Percentiles rank a stretch among this genome's conserved stretches.
These are phyloP conservation scores for Rhadina sibilatrix DNA, from an alignment of 2,113 vertebrate genomes.

Conservation along the genomic window DNA sequence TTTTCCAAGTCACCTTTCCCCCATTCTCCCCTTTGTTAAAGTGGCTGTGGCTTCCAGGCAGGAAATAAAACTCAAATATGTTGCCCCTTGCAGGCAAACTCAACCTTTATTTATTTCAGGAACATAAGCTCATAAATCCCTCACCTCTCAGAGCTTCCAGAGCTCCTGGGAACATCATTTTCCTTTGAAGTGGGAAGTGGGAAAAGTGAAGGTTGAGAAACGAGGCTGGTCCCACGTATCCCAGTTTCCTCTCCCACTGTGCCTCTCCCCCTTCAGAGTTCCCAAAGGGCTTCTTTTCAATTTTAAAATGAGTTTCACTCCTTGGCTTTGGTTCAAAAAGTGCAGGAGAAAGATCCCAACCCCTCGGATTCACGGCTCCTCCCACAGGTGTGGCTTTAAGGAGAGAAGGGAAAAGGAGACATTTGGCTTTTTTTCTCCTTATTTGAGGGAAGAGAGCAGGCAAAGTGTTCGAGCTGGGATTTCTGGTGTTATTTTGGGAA, in stretches of 20 bases:
- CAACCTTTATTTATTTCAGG: not conserved
- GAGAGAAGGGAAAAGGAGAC: not conserved
- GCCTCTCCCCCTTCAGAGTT: not conserved
- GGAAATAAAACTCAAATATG: not conserved
- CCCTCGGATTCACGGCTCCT: rapidly evolving
- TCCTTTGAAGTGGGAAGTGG: not conserved
- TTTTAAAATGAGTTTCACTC: not conserved
- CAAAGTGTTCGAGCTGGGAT: not conserved
- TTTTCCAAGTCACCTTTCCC: not conserved
- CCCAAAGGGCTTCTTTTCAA: not conserved
- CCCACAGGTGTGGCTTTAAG: not conserved
- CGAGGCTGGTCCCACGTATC: rapidly evolving
- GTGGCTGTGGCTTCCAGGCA: not conserved
- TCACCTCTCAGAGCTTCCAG: not conserved
- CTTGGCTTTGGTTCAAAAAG: not conserved
- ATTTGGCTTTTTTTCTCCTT: not conserved
- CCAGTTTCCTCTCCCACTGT: not conserved
- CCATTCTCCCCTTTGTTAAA: not conserved
- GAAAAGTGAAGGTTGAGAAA: not conserved
- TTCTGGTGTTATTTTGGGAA: not conserved
- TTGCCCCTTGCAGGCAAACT: not conserved
- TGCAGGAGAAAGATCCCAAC: not conserved
- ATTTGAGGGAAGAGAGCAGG: not conserved
- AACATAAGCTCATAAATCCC: not conserved
- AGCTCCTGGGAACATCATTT: not conserved